These are phyloP conservation scores for Ophraella communa DNA, from an alignment of 2,888 invertebrate species.

Conservation along the genomic window DNA sequence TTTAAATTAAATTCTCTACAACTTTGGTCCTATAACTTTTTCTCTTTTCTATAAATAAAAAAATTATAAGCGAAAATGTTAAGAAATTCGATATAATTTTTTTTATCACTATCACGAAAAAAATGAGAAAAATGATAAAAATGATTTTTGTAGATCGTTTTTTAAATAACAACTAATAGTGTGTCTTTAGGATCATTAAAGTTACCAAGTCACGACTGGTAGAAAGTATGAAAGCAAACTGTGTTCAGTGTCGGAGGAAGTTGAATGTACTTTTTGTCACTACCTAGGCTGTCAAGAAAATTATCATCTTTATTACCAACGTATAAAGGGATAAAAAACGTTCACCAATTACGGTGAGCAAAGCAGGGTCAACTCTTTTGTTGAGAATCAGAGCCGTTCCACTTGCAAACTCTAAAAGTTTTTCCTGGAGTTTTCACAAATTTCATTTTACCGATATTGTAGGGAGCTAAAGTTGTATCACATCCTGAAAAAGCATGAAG, in stretches of 20 bases:
- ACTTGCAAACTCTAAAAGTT: conserved; percentile 1
- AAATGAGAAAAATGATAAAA: no score
- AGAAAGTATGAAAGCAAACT: not conserved
- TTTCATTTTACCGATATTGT: conserved; percentile 11
- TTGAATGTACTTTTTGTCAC: not conserved
- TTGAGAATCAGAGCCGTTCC: not conserved
- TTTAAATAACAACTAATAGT: no score
- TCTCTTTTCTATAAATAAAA: no score
- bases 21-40: no score
- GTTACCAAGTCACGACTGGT: no score
- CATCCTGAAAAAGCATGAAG: conserved; percentile 1
- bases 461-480: conserved; percentile 9
- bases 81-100: no score
- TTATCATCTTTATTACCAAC: conserved; percentile 7
- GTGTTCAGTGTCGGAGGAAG: conserved; percentile 9
- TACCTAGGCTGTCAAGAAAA: not conserved
- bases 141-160: no score
- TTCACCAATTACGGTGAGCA: conserved; percentile 6
- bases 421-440: conserved; percentile 8
- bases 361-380: not conserved
- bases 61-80: no score
- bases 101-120: no score
- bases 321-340: conserved; percentile 8
- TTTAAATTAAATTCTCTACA: no score
- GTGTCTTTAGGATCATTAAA: no score